Conservation (phyloP, 1,140 invertebrate genomes). For the Macrobrachium nipponense region DNA sequence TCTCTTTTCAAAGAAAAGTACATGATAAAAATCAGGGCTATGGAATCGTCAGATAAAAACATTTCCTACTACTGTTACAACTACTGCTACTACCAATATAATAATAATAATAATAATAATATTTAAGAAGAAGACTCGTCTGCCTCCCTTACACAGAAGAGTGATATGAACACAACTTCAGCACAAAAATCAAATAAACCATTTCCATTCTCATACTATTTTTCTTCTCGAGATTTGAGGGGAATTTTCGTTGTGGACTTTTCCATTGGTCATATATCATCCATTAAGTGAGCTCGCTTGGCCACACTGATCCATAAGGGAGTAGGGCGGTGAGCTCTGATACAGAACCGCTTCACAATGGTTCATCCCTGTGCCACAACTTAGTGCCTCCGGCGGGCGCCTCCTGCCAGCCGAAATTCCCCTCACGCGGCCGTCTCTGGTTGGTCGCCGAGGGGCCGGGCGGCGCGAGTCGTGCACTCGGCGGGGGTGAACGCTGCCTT, state of each 20-base stretch:
- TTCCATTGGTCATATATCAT: slow-evolving; percentile 63
- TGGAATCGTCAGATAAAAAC: too few species aligned
- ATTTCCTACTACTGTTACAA: too few species aligned
- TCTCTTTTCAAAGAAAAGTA: too few species aligned
- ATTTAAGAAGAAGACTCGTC: neutral
- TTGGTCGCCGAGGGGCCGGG: neutral
- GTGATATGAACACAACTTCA: slow-evolving; percentile 37
- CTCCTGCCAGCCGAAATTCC: neutral
- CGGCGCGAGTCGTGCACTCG: neutral
- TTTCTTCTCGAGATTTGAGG: slow-evolving; percentile 58
- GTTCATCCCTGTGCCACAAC: slow-evolving; percentile 43
- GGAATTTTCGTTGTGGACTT: slow-evolving; percentile 62
- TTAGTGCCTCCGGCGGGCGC: too few species aligned
- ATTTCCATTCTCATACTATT: slow-evolving; percentile 59
- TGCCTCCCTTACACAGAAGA: slow-evolving; percentile 4
- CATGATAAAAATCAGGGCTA: too few species aligned
- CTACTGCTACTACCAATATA: too few species aligned
- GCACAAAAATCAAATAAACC: slow-evolving; percentile 53
- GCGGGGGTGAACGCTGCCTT: slow-evolving; percentile 33
- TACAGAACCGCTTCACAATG: slow-evolving; percentile 35
- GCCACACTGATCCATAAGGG: slow-evolving; percentile 62
- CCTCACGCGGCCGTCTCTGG: neutral
- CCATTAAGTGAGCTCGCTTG: slow-evolving; percentile 62
- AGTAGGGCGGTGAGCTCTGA: slow-evolving; percentile 48
- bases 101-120: too few species aligned